A percentile compares a stretch with the other conserved stretches of the same genome.
Evolutionary conservation across 2,888 invertebrate species (phyloP).

Genomic region (Operophtera brumata): DNA sequence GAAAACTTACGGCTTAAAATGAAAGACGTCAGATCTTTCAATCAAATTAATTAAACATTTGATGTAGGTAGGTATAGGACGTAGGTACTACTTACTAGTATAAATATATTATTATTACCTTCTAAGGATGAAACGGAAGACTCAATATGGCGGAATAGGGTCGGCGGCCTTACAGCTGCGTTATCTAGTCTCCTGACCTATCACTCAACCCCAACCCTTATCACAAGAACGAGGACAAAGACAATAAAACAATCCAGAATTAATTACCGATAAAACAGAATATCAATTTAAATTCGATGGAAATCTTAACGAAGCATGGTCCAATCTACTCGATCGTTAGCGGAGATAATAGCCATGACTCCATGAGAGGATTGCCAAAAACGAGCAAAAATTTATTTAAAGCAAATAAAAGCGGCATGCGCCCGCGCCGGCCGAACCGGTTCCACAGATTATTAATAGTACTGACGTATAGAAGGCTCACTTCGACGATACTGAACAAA

Average conservation of each 20-base stretch:
- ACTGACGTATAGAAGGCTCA: constrained; percentile 12
- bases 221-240: constrained; percentile 71
- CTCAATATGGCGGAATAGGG: constrained; percentile 39
- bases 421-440: constrained; percentile 59
- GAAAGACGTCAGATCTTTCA: background rate
- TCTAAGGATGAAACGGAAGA: constrained; percentile 11
- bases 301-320: constrained; percentile 70
- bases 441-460: constrained; percentile 40
- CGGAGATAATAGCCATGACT: constrained; percentile 64
- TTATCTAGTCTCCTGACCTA: constrained; percentile 71
- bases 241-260: constrained; percentile 64
- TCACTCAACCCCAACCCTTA: constrained; percentile 68
- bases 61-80: too few relatives aligned
- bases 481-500: constrained; percentile 8
- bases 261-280: constrained; percentile 60
- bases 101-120: constrained; percentile 2
- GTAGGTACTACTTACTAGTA: background rate
- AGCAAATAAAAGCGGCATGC: constrained; percentile 76
- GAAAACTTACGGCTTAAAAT: too few relatives aligned
- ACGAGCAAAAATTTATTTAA: constrained; percentile 74
- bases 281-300: constrained; percentile 69
- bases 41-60: constrained; percentile 1
- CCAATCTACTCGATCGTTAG: constrained; percentile 61
- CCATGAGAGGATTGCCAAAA: constrained; percentile 67
- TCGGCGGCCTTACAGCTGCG: constrained; percentile 65